Evolutionary conservation across 2,113 vertebrate genomes (phyloP).

Genomic region (Hydrochoerus hydrochaeris): DNA sequence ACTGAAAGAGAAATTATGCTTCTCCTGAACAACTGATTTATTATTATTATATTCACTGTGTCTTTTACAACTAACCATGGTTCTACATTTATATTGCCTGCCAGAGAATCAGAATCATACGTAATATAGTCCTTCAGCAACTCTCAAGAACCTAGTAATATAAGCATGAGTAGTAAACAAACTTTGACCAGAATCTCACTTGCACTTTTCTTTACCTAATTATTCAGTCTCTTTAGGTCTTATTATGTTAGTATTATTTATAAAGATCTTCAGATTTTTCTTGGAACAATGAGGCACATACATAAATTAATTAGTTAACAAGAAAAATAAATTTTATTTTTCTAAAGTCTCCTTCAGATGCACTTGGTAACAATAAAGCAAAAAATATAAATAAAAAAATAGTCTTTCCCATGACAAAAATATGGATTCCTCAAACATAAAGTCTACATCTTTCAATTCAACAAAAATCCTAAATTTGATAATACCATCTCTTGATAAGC

Average conservation of each 20-base stretch:
- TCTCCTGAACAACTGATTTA: neutral
- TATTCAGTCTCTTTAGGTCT: neutral
- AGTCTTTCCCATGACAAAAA: neutral
- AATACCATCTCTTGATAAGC: neutral
- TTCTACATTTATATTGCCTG: neutral
- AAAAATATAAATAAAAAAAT: neutral
- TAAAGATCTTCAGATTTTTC: neutral
- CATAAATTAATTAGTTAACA: neutral
- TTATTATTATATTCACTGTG: neutral
- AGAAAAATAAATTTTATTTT: slow-evolving; percentile 25
- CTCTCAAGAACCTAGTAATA: neutral
- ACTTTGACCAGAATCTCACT: neutral
- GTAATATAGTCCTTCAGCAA: neutral
- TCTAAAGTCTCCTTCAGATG: slow-evolving; percentile 13
- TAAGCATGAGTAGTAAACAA: neutral
- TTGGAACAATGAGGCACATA: neutral
- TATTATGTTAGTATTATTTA: neutral
- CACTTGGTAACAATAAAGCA: neutral
- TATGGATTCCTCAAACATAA: neutral
- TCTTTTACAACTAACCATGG: neutral
- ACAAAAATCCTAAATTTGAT: neutral
- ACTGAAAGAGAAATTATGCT: neutral
- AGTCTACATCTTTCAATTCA: neutral
- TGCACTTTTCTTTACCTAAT: slow-evolving; percentile 4
- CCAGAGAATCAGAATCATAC: slow-evolving; percentile 7